Conservation (phyloP, 2,797 vertebrate genomes). For the Urophycis tenuis region DNA sequence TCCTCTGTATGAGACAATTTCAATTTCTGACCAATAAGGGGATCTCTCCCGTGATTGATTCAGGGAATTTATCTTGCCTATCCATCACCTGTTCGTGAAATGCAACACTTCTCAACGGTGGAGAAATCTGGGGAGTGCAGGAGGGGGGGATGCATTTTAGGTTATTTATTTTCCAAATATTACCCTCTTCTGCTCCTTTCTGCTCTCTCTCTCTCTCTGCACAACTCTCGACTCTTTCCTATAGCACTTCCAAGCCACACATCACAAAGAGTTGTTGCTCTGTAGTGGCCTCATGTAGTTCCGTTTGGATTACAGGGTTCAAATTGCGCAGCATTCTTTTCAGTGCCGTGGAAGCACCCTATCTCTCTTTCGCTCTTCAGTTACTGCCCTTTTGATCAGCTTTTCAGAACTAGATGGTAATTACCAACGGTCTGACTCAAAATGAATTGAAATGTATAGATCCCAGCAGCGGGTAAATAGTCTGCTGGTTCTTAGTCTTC, state of each 20-base stretch:
- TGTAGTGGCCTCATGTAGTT: neutral
- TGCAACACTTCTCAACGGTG: neutral
- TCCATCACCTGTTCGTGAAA: neutral
- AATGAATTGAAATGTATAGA: conserved; percentile 40
- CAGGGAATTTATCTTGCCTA: neutral
- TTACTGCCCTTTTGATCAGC: neutral
- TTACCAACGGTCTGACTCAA: conserved; percentile 34
- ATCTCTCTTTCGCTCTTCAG: neutral
- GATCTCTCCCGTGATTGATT: neutral
- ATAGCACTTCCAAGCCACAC: neutral
- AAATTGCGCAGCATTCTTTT: neutral
- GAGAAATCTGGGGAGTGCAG: neutral
- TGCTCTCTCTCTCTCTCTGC: neutral
- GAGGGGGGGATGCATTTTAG: neutral
- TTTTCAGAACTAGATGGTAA: conserved; percentile 38
- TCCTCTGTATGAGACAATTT: neutral
- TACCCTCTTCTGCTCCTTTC: neutral
- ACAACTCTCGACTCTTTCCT: neutral
- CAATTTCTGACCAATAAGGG: neutral
- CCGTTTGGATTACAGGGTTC: neutral
- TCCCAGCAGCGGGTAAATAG: conserved; percentile 27
- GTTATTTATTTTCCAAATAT: neutral
- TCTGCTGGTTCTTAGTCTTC: conserved; percentile 15
- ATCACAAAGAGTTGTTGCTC: too few species aligned
- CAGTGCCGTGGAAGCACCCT: neutral